Conservation (phyloP, 1,140 invertebrate species). For the Plutomurus gul region DNA sequence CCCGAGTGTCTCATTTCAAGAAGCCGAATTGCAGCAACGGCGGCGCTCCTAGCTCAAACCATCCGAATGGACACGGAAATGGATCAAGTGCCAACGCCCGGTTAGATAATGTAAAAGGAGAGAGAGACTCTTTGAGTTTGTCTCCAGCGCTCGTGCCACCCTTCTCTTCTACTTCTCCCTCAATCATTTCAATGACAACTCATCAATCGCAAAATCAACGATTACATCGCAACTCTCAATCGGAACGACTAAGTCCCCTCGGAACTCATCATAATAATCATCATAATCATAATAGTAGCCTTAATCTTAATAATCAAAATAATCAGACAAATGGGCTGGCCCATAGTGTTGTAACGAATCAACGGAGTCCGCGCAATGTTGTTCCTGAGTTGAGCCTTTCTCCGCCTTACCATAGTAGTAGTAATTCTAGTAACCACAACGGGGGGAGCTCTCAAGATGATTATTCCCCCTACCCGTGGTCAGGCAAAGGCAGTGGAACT, state of each 20-base stretch:
- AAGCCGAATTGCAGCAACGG: constrained; percentile 39
- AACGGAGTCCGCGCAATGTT: constrained; percentile 37
- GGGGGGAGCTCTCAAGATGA: constrained; percentile 6
- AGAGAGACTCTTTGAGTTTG: neutral
- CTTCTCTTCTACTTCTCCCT: neutral
- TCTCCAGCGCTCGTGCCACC: neutral
- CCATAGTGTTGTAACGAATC: constrained; percentile 38
- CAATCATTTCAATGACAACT: neutral
- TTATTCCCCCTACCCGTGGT: neutral
- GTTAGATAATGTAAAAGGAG: constrained; percentile 1
- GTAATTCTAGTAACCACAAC: constrained; percentile 31
- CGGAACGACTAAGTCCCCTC: constrained; percentile 41
- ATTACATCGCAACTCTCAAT: constrained; percentile 26
- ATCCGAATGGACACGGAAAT: constrained; percentile 2
- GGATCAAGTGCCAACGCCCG: constrained; percentile 14
- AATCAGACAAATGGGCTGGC: constrained; percentile 26
- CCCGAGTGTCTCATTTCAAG: constrained; percentile 76
- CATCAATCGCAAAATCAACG: constrained; percentile 29
- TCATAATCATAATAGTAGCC: neutral
- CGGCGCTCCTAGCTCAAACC: neutral
- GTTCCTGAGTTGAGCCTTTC: constrained; percentile 32
- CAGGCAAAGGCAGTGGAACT: constrained; percentile 46
- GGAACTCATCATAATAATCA: neutral
- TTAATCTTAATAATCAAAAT: neutral
- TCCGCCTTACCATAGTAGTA: constrained; percentile 44